phyloP scores from a whole-genome alignment of 2,797 vertebrate species.

The Pseudotriccus pelzelni region DNA sequence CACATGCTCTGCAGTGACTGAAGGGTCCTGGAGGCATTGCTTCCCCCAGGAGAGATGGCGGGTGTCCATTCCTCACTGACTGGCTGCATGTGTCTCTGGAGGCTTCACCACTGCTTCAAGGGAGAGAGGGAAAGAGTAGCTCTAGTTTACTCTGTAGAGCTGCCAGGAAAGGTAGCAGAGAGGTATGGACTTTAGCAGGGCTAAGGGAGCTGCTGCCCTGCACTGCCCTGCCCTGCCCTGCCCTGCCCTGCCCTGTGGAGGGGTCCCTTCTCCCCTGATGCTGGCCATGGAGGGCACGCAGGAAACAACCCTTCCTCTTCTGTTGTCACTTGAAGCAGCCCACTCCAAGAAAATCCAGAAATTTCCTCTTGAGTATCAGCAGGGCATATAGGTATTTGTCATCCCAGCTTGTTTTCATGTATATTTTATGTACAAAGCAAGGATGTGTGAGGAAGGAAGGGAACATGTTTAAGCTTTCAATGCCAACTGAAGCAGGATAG shows the following conservation, averaged over 20 bases:
- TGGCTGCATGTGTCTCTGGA: rapidly evolving
- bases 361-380: neutral
- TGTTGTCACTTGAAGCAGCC: neutral
- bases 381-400: neutral
- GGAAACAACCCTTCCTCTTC: neutral
- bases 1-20: neutral
- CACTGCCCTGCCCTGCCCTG: neutral
- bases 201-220: neutral
- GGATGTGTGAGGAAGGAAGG: neutral
- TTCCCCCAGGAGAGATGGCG: rapidly evolving
- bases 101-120: rapidly evolving
- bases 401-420: neutral
- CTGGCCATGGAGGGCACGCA: neutral
- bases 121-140: neutral
- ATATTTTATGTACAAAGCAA: neutral
- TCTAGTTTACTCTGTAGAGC: neutral
- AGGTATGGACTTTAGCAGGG: neutral
- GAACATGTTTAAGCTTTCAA: neutral
- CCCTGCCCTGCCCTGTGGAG: neutral
- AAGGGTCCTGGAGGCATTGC: neutral
- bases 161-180: neutral
- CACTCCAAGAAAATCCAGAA: neutral
- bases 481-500: neutral
- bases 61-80: rapidly evolving
- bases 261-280: neutral